These are phyloP conservation scores for Macrostomum lignano DNA, from an alignment of 1,140 invertebrate genomes.

Conservation along the genomic window DNA sequence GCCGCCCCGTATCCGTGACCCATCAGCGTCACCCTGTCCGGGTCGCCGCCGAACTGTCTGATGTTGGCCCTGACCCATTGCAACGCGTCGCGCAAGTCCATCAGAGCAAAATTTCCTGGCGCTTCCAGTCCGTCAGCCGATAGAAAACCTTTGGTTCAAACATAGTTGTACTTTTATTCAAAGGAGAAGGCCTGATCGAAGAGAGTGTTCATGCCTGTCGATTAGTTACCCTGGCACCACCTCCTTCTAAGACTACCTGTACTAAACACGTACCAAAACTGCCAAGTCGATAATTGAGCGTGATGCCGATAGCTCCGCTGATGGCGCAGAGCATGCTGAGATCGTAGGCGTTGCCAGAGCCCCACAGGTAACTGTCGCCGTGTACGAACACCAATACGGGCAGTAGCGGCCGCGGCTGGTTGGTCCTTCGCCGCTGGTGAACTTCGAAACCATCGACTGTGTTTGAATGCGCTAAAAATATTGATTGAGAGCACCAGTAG, in stretches of 20 bases:
- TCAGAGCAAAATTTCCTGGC: constrained; percentile 64
- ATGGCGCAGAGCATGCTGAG: constrained; percentile 55
- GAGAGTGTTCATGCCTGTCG: no score
- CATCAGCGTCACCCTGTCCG: constrained; percentile 62
- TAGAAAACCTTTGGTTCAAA: constrained; percentile 5
- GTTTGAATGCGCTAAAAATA: no score
- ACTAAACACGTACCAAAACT: constrained; percentile 43
- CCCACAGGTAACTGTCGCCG: constrained; percentile 72
- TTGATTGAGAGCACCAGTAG: no score
- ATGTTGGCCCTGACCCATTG: constrained; percentile 56
- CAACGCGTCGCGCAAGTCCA: constrained; percentile 56
- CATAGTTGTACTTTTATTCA: no score
- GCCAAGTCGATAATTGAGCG: constrained; percentile 71
- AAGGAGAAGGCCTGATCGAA: no score
- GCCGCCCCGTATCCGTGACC: constrained; percentile 79
- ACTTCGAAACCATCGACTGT: no score
- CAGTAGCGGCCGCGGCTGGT: no score
- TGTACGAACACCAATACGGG: constrained; percentile 67
- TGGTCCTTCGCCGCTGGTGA: no score
- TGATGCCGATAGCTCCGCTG: constrained; percentile 61
- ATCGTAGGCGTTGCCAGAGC: constrained; percentile 70
- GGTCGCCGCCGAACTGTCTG: constrained; percentile 60
- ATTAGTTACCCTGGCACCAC: no score
- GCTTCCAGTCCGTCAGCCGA: constrained; percentile 38
- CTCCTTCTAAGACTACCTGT: no score